Conservation (phyloP, 2,113 vertebrate species). For the Neogale vison region DNA sequence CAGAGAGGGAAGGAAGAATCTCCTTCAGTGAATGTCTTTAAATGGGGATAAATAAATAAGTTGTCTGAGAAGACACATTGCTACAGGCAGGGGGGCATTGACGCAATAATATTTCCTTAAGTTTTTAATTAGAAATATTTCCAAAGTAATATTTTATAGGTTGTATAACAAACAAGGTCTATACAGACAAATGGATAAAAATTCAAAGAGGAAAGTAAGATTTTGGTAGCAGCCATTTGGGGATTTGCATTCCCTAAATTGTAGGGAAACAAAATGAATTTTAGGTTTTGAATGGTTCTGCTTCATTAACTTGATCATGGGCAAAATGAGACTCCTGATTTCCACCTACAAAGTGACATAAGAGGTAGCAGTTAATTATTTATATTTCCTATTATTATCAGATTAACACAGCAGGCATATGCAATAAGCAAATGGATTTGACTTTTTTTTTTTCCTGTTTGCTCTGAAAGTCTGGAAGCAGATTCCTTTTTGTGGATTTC, state of each 20-base stretch:
- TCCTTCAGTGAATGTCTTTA: not conserved
- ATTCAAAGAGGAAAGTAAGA: not conserved
- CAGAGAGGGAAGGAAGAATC: not conserved
- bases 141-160: not conserved
- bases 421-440: constrained; percentile 64
- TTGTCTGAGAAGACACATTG: not conserved
- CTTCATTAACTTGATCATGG: constrained; percentile 50
- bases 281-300: constrained; percentile 31
- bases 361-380: constrained; percentile 67
- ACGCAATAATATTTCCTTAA: not conserved
- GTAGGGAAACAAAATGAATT: constrained; percentile 14
- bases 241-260: not conserved
- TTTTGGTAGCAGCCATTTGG: not conserved
- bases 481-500: constrained; percentile 37
- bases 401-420: constrained; percentile 65
- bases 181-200: not conserved
- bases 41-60: not conserved
- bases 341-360: constrained; percentile 50
- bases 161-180: not conserved
- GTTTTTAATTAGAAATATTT: constrained; percentile 29
- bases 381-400: constrained; percentile 63
- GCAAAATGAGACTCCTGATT: constrained; percentile 46
- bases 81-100: not conserved
- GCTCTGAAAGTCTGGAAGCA: constrained; percentile 37
- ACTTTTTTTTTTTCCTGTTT: not conserved